Base-by-base conservation (phyloP, 37 sponge, comb jelly and placozoan genomes). In the Halisarca cf. caerulea region DNA sequence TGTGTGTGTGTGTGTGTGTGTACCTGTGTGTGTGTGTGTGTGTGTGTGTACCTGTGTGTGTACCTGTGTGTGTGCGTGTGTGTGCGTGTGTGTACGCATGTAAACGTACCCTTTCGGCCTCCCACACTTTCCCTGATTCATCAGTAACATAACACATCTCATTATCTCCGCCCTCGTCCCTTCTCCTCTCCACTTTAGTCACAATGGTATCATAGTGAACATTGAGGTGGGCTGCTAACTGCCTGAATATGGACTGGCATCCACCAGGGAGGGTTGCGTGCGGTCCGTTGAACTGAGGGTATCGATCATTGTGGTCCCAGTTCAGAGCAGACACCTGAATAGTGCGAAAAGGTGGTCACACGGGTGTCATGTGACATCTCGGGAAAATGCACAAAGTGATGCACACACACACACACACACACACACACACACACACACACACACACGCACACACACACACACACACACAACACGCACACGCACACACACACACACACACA, bases 271-370 rank as follows among this genome's bases (percentile, higher is more conserved):
- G 60, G 68, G 89, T 78, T 71, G 92, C 90, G 69, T 95, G 96
- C 84, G 81, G 80, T 0, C 96, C 96, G 32, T 88, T 83, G 74
- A 95, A 95, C 91, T 95, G 96, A 18, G 92, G 80, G 72, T 85
- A 92, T 30, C 59, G 72, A 53, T 95, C 96, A 58, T 95, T 95
- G 82, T 95, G 96, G 75, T 95, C 96, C 96, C 96, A 95, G 57
- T 90, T 51, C 83, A 85, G 78, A n/a, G 93, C 90, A 1, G 96
- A 95, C 23, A 95, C 87, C 96, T 95, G 82, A 23, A 25, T 8
- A 14, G 51, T 47, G 51, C 11, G 51, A 47, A 6, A 11, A 14
- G 51, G 6, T 47, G 51, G 51, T 47, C 51, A 47, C 51, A 47
- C 11, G 51, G 11, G 9, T 14, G 11, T 47, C 51, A 47, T 47